phyloP scores from a whole-genome alignment of 2,113 vertebrate species.

The Dinomys branickii region DNA sequence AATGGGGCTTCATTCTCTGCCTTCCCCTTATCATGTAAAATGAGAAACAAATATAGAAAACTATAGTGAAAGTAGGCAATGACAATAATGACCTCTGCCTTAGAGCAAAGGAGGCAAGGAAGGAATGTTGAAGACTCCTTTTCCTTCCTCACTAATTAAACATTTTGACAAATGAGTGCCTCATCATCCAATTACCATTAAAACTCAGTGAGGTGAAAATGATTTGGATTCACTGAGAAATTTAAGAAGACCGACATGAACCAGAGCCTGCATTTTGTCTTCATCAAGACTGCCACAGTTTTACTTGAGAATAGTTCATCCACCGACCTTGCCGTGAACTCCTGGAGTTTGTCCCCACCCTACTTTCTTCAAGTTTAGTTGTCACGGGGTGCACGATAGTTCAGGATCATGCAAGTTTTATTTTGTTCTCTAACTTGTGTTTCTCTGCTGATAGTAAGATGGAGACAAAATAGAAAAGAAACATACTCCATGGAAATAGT shows the following conservation, averaged over 20 bases:
- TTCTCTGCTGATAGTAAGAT: constrained; percentile 9
- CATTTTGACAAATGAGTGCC: constrained; percentile 63
- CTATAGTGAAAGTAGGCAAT: neutral
- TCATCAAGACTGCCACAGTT: neutral
- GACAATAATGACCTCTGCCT: constrained; percentile 49
- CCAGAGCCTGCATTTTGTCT: constrained; percentile 5
- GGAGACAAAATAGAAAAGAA: constrained; percentile 15
- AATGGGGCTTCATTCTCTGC: neutral
- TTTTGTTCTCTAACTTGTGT: constrained; percentile 18
- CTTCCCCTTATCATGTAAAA: constrained; percentile 15
- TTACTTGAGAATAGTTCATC: neutral
- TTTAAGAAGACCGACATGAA: constrained; percentile 54
- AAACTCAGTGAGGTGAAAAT: constrained; percentile 64
- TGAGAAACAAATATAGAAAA: neutral
- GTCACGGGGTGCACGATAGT: neutral
- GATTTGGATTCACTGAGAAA: constrained; percentile 68
- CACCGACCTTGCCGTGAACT: neutral
- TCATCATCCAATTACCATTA: constrained; percentile 57
- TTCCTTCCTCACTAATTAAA: constrained; percentile 60
- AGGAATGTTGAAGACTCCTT: constrained; percentile 44
- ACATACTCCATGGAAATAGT: neutral
- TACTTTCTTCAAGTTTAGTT: constrained; percentile 1
- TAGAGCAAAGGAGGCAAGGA: constrained; percentile 46
- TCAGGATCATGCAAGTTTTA: neutral
- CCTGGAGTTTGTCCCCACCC: neutral